Conservation (phyloP, 2,797 vertebrate genomes). For the Craterocephalus amniculus region DNA sequence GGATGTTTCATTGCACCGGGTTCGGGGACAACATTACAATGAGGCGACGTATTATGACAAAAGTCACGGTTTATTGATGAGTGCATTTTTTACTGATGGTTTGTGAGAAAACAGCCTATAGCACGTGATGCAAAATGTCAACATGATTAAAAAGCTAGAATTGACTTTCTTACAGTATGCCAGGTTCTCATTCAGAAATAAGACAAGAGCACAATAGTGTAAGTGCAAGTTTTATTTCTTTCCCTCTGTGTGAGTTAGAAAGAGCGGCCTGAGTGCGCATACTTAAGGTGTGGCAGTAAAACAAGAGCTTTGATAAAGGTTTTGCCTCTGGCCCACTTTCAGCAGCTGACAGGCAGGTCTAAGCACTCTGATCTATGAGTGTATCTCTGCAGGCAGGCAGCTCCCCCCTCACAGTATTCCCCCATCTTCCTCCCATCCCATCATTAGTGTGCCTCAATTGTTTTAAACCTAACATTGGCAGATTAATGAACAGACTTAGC, state of each 20-base stretch:
- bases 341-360: conserved; percentile 51
- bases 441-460: conserved; percentile 24
- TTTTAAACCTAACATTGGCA: conserved; percentile 9
- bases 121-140: conserved; percentile 12
- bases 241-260: conserved; percentile 13
- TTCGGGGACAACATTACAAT: background rate
- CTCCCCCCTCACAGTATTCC: conserved; percentile 25
- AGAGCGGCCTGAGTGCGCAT: too few species aligned
- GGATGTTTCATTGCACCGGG: conserved; percentile 18
- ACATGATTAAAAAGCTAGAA: conserved; percentile 4
- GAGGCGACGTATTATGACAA: conserved; percentile 6
- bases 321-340: conserved; percentile 50
- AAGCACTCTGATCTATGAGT: conserved; percentile 50
- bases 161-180: background rate
- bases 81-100: background rate
- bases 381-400: conserved; percentile 33
- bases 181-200: background rate
- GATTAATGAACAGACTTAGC: background rate
- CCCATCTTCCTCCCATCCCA: background rate
- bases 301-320: conserved; percentile 36
- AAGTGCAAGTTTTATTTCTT: background rate
- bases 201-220: background rate
- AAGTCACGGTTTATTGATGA: conserved; percentile 14
- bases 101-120: background rate
- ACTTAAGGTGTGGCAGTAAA: conserved; percentile 35